A percentile compares a stretch with the other conserved stretches of the same genome.
phyloP scores from a whole-genome alignment of 2,888 invertebrate genomes.

The Cylindroiulus punctatus region DNA sequence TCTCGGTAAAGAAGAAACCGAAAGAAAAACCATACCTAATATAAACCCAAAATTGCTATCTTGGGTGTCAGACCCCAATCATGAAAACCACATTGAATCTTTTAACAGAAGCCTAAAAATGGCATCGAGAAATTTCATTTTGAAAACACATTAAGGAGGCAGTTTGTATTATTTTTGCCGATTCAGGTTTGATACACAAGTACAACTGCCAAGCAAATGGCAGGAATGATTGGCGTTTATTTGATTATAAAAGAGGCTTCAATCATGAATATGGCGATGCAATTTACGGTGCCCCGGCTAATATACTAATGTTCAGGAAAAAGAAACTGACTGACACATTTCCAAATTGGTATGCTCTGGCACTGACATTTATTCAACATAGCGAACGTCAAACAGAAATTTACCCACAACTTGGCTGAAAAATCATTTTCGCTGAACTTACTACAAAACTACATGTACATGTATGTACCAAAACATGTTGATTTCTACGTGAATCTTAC shows the following conservation, averaged over 20 bases:
- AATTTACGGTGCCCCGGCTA: background rate
- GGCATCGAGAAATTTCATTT: background rate
- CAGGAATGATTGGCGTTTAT: conserved; percentile 36
- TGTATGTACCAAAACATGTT: no score
- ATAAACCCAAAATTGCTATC: conserved; percentile 11
- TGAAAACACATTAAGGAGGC: background rate
- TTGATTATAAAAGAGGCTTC: conserved; percentile 22
- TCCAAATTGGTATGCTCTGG: background rate
- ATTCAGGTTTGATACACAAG: background rate
- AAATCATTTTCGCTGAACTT: background rate
- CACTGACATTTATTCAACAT: background rate
- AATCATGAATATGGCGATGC: conserved; percentile 9
- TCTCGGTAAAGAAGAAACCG: background rate
- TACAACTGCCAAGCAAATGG: background rate
- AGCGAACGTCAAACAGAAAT: background rate
- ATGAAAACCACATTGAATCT: background rate
- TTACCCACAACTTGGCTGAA: background rate
- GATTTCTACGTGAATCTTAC: no score
- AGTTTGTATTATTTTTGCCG: background rate
- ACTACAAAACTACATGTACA: no score
- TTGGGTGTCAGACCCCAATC: background rate
- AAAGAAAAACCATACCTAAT: background rate
- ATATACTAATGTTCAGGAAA: conserved; percentile 24
- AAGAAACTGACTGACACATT: conserved; percentile 26
- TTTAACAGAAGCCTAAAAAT: background rate